Conservation (phyloP, 2,888 invertebrate species). For the Morpho deidamia region DNA sequence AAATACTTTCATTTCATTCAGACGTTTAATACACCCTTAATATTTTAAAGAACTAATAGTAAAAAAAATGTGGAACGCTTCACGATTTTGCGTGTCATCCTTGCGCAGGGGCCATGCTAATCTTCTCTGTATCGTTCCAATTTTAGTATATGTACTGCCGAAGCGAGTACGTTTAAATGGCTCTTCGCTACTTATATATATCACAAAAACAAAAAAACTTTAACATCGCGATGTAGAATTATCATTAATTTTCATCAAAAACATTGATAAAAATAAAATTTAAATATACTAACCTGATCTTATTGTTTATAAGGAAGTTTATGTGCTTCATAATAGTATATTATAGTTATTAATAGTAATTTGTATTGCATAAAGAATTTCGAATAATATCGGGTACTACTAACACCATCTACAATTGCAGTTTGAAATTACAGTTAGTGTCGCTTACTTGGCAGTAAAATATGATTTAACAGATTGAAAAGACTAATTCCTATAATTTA, state of each 20-base stretch:
- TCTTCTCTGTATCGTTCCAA: constrained; percentile 59
- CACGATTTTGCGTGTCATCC: constrained; percentile 62
- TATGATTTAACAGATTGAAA: too few relatives aligned
- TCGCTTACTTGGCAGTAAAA: too few relatives aligned
- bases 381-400: too few relatives aligned
- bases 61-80: constrained; percentile 54
- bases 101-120: constrained; percentile 63
- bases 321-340: background rate
- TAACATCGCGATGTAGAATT: constrained; percentile 6
- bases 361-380: too few relatives aligned
- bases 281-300: background rate
- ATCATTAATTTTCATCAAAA: background rate
- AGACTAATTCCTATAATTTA: too few relatives aligned
- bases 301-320: background rate
- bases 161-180: constrained; percentile 37
- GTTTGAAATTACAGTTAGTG: background rate
- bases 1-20: too few relatives aligned
- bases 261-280: background rate
- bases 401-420: background rate
- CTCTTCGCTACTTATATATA: constrained; percentile 19
- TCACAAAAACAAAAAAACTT: constrained; percentile 5
- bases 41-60: background rate
- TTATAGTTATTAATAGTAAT: too few relatives aligned
- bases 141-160: constrained; percentile 59
- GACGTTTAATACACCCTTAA: too few relatives aligned